These are phyloP conservation scores for Barnardius zonarius DNA, from an alignment of 2,113 vertebrate genomes.

Conservation along the genomic window DNA sequence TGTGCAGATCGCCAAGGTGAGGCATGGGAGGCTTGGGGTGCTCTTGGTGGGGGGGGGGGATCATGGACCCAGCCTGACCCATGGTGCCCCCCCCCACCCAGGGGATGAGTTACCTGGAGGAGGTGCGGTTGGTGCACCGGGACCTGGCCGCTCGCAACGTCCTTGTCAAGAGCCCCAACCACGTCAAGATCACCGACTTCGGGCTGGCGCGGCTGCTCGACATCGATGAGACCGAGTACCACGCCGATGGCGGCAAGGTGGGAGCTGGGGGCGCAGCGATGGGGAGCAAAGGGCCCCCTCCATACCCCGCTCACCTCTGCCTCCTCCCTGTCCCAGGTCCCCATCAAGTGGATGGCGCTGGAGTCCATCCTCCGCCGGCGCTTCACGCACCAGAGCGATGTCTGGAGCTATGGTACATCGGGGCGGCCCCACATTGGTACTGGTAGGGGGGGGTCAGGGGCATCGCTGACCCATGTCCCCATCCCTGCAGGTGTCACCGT, in stretches of 20 bases:
- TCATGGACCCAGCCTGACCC: neutral
- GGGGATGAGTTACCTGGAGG: slow-evolving; percentile 97
- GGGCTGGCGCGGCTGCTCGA: slow-evolving; percentile 92
- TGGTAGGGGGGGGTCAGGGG: neutral
- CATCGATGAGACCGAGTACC: slow-evolving; percentile 95
- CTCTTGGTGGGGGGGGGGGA: no score
- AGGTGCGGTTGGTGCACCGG: slow-evolving; percentile 92
- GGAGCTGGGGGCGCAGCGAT: neutral
- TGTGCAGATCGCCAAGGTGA: slow-evolving; percentile 97
- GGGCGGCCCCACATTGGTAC: rapidly evolving
- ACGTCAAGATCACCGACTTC: slow-evolving; percentile 97
- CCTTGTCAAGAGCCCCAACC: slow-evolving; percentile 93
- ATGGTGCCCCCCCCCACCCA: slow-evolving; percentile 1
- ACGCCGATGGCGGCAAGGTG: slow-evolving; percentile 95
- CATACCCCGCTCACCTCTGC: neutral
- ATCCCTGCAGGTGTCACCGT: slow-evolving; percentile 86
- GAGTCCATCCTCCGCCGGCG: slow-evolving; percentile 93
- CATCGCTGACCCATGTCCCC: neutral
- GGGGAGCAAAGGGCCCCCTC: rapidly evolving
- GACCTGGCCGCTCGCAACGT: slow-evolving; percentile 95
- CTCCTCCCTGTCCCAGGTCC: slow-evolving; percentile 76
- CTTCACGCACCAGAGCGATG: slow-evolving; percentile 98
- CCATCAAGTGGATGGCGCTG: slow-evolving; percentile 98
- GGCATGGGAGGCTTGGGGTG: rapidly evolving
- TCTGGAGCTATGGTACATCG: slow-evolving; percentile 92